Percentiles rank a stretch among this genome's conserved stretches.
Evolutionary conservation across 2,888 invertebrate species (phyloP).

Genomic region (Brachylomia viminalis): DNA sequence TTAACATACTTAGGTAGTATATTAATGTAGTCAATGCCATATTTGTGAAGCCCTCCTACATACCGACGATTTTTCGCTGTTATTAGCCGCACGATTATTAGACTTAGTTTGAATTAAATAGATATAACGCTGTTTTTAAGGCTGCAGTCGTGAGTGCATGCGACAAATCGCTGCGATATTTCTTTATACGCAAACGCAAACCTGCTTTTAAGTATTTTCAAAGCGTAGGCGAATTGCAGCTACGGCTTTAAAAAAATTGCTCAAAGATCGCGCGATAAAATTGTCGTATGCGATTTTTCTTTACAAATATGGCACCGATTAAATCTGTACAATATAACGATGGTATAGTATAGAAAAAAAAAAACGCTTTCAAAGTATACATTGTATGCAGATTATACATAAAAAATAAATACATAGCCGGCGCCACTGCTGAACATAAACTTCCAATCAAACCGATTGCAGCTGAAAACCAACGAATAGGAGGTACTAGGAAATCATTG

Average conservation of each 20-base stretch:
- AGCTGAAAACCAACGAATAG: background rate
- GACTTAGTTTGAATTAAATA: slow-evolving; percentile 46
- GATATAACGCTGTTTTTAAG: slow-evolving; percentile 30
- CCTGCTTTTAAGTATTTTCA: slow-evolving; percentile 36
- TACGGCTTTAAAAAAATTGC: slow-evolving; percentile 54
- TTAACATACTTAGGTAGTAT: slow-evolving; percentile 66
- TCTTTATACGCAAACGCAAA: slow-evolving; percentile 12
- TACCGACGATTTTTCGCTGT: slow-evolving; percentile 39
- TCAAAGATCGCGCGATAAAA: slow-evolving; percentile 55
- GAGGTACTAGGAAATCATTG: background rate
- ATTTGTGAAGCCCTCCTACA: slow-evolving; percentile 35
- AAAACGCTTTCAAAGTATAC: slow-evolving; percentile 86
- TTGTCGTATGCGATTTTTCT: slow-evolving; percentile 44
- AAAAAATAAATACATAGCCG: slow-evolving; percentile 37
- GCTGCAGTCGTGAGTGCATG: slow-evolving; percentile 41
- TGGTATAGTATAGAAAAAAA: slow-evolving; percentile 74
- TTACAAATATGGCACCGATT: slow-evolving; percentile 57
- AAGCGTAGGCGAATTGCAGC: slow-evolving; percentile 31
- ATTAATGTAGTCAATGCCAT: slow-evolving; percentile 51
- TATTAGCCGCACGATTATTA: slow-evolving; percentile 60
- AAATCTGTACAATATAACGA: slow-evolving; percentile 73
- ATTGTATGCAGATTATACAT: slow-evolving; percentile 81
- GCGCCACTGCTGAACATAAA: slow-evolving; percentile 11
- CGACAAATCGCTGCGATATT: slow-evolving; percentile 51
- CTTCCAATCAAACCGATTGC: too few species aligned